Conservation (phyloP, 2,888 invertebrate genomes). For the Pachliopta kotzebuea region DNA sequence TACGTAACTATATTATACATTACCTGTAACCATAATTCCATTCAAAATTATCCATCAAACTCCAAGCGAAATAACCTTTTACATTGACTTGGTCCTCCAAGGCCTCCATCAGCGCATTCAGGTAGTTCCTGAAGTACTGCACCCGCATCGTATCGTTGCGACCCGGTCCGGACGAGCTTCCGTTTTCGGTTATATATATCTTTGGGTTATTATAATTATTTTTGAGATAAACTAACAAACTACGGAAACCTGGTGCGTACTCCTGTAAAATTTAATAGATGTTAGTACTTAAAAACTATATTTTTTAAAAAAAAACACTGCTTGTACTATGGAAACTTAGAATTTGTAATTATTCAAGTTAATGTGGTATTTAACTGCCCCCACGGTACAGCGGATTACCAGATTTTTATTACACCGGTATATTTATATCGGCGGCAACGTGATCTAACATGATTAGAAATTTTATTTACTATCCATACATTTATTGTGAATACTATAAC, state of each 20-base stretch:
- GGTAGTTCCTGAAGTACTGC: slow-evolving; percentile 51
- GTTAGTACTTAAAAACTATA: neutral
- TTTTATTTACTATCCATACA: too few relatives aligned
- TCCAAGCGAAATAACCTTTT: slow-evolving; percentile 77
- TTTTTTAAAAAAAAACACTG: neutral
- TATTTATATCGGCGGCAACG: too few relatives aligned
- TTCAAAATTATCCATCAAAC: slow-evolving; percentile 82
- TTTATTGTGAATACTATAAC: too few relatives aligned
- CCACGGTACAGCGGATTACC: too few relatives aligned
- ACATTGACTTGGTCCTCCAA: slow-evolving; percentile 58
- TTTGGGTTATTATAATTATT: slow-evolving; percentile 37
- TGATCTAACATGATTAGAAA: too few relatives aligned
- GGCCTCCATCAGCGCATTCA: slow-evolving; percentile 56
- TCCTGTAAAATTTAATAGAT: slow-evolving; percentile 31
- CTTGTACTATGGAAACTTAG: neutral
- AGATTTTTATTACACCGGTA: too few relatives aligned
- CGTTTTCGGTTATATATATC: slow-evolving; percentile 73
- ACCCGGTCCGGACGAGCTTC: slow-evolving; percentile 56
- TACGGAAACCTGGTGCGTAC: slow-evolving; percentile 37
- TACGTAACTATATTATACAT: slow-evolving; percentile 27
- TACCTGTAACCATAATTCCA: slow-evolving; percentile 76
- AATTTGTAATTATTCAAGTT: neutral
- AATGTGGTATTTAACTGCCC: neutral
- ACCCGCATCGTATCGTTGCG: slow-evolving; percentile 56
- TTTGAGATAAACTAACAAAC: slow-evolving; percentile 35